Evolutionary conservation across 2,113 vertebrate species (phyloP), one percentile per base, ranked within the genome.

Genomic region (Oceanodroma tethys): DNA sequence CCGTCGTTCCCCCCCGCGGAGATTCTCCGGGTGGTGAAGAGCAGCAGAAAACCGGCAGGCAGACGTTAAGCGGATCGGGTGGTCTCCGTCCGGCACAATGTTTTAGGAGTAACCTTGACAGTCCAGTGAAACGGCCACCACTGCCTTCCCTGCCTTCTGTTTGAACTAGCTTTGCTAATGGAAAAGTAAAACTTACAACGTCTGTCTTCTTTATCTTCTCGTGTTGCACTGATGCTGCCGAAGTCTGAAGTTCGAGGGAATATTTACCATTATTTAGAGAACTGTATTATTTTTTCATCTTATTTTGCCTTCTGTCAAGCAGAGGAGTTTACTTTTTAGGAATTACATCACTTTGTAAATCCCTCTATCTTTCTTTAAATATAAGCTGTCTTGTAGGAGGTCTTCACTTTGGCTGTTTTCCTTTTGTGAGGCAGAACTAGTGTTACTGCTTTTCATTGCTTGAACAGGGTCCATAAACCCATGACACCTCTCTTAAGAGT

Each of bases 391-490:
- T 91, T 45, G 67, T 70, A 59, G 73, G 29, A 48, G 34, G n/a
- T 56, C 48, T 85, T 84, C 65, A 30, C 55, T 60, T 89, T 90
- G 81, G 74, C 66, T 79, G 25, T 67, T 96, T 86, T 78, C 72
- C 43, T 86, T 59, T 40, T 66, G 79, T 89, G 95, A 96, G 78
- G 94, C 95, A 82, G 81, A 94, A 80, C 66, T 68, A 58, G 62
- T 18, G 45, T 86, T 83, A 16, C 22, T 76, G 94, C 56, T 79
- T 84, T 72, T 59, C 52, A 18, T 22, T 55, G 78, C 84, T 82
- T 72, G 78, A 75, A 45, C 27, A 16, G 81, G 48, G 81, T 94
- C 42, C 66, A 21, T 65, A 66, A 32, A 36, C 21, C 74, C 34
- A 3, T 81, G 78, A n/a, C 9, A 15, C 30, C 20, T 62, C 59